Percentiles rank a stretch among this genome's conserved stretches.
phyloP scores from a whole-genome alignment of 1,140 invertebrate species.

The Sitobion miscanthi region DNA sequence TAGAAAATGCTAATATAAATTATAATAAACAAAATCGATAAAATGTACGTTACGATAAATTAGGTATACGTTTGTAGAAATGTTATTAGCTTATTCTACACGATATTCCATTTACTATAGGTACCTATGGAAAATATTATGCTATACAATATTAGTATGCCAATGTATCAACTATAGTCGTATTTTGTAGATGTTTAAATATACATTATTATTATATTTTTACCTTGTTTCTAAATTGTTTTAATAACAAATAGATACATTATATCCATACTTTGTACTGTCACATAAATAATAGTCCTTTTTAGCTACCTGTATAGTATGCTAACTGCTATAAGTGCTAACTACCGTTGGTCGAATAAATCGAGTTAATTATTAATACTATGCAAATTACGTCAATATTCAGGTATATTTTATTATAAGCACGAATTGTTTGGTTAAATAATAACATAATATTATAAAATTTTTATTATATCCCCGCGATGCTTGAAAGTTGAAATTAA shows the following conservation, averaged over 20 bases:
- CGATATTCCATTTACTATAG: neutral
- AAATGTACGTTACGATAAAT: too few relatives aligned
- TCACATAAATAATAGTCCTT: too few relatives aligned
- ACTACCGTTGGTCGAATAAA: neutral
- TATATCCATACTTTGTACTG: too few relatives aligned
- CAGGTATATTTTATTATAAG: neutral
- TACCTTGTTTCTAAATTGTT: neutral
- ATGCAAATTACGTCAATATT: neutral
- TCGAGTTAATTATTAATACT: neutral
- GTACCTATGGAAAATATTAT: too few relatives aligned
- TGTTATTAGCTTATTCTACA: neutral
- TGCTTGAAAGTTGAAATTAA: too few relatives aligned
- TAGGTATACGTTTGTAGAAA: neutral
- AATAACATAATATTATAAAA: neutral
- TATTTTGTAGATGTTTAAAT: neutral
- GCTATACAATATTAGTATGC: too few relatives aligned
- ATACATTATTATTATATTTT: neutral
- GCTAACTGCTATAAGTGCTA: neutral
- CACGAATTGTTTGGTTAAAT: neutral
- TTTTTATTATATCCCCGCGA: neutral
- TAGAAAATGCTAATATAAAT: neutral
- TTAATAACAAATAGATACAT: neutral
- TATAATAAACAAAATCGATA: neutral
- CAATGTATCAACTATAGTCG: too few relatives aligned
- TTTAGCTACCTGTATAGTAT: too few relatives aligned